Evolutionary conservation across 2,113 vertebrate species (phyloP).

Genomic region (Hucho hucho): DNA sequence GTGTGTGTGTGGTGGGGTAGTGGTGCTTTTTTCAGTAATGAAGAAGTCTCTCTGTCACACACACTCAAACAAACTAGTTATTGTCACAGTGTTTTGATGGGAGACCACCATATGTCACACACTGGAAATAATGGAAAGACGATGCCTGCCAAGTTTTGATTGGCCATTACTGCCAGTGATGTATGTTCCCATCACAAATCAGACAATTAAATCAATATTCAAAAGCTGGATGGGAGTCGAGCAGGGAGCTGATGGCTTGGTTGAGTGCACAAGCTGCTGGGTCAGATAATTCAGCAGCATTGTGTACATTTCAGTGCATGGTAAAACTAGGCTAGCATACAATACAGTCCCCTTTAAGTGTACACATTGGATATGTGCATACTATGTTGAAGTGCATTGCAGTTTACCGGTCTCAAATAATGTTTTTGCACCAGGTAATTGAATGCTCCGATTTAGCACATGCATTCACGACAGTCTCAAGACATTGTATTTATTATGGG

Average conservation of each 20-base stretch:
- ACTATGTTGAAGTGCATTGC: too few species aligned
- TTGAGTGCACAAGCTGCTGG: slow-evolving; percentile 69
- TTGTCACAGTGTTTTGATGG: slow-evolving; percentile 84
- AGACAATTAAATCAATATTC: slow-evolving; percentile 99
- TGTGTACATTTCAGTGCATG: too few species aligned
- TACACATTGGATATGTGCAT: too few species aligned
- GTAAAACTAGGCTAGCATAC: too few species aligned
- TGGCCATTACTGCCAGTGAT: slow-evolving; percentile 97
- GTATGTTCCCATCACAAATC: slow-evolving; percentile 94
- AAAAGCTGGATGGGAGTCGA: slow-evolving; percentile 84
- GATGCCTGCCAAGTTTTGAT: slow-evolving; percentile 89
- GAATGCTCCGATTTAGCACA: too few species aligned
- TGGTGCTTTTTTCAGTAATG: background rate
- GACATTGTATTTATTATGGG: too few species aligned
- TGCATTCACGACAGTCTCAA: too few species aligned
- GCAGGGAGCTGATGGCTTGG: slow-evolving; percentile 76
- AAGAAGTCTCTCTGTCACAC: background rate
- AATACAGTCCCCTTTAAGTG: too few species aligned
- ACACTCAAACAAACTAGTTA: slow-evolving; percentile 19
- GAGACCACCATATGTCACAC: slow-evolving; percentile 88
- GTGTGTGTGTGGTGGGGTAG: background rate
- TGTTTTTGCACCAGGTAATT: too few species aligned
- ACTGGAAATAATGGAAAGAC: slow-evolving; percentile 90
- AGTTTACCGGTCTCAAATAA: too few species aligned
- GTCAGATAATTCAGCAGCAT: slow-evolving; percentile 62